These are phyloP conservation scores for Littorina saxatilis DNA, from an alignment of 1,140 invertebrate genomes.

Conservation along the genomic window DNA sequence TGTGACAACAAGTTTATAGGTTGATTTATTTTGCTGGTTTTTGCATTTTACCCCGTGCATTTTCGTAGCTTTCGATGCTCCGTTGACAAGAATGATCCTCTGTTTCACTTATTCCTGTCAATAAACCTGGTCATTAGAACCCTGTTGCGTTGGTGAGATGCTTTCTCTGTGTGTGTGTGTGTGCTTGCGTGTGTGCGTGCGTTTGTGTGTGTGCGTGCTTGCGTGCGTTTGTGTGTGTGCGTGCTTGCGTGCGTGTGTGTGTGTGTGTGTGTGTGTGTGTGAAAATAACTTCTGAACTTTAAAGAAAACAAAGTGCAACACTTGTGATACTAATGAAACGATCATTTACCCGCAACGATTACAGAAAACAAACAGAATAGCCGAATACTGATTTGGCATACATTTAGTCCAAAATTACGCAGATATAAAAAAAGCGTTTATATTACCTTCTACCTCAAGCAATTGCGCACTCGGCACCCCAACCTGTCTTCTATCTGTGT, in stretches of 20 bases:
- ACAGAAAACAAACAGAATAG: too few species aligned
- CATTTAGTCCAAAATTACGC: too few species aligned
- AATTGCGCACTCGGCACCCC: too few species aligned
- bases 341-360: too few species aligned
- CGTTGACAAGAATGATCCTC: neutral
- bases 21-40: too few species aligned
- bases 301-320: too few species aligned
- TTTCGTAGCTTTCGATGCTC: neutral
- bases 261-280: conserved; percentile 1
- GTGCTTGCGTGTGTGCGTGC: neutral
- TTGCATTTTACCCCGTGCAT: neutral
- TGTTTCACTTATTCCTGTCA: neutral
- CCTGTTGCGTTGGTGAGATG: neutral
- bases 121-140: neutral
- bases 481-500: too few species aligned
- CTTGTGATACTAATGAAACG: too few species aligned
- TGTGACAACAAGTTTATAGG: too few species aligned
- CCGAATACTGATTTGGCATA: too few species aligned
- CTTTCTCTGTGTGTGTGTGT: neutral
- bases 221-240: neutral
- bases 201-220: conserved; percentile 9
- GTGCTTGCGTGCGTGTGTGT: neutral
- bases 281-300: neutral
- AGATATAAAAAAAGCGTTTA: too few species aligned
- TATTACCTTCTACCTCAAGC: too few species aligned